phyloP scores from a whole-genome alignment of 2,113 vertebrate species.

The Pagrus major region DNA sequence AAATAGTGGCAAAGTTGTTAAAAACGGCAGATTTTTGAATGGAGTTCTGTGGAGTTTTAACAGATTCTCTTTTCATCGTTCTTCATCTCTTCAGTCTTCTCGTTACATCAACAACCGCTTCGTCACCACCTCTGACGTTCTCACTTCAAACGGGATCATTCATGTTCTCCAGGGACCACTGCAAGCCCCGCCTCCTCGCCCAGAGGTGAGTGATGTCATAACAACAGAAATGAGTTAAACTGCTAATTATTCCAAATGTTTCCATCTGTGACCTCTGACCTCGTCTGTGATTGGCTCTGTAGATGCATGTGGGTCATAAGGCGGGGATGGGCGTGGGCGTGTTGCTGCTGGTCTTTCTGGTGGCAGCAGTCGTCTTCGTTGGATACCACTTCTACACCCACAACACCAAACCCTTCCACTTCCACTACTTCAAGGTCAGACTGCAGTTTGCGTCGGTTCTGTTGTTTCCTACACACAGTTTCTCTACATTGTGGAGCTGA shows the following conservation, averaged over 20 bases:
- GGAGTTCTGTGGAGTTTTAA: not conserved
- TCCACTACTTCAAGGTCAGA: constrained; percentile 91
- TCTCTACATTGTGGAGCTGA: not conserved
- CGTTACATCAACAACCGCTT: constrained; percentile 89
- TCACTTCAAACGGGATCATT: constrained; percentile 93
- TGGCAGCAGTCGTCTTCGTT: constrained; percentile 74
- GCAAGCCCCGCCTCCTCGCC: constrained; percentile 85
- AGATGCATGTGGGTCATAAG: constrained; percentile 77
- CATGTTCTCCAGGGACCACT: constrained; percentile 91
- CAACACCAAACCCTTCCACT: constrained; percentile 83
- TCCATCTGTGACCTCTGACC: not conserved
- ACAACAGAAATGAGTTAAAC: not conserved
- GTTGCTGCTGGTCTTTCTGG: constrained; percentile 84
- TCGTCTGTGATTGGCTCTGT: constrained; percentile 27
- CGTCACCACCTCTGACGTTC: constrained; percentile 87
- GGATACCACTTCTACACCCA: constrained; percentile 89
- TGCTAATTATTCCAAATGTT: not conserved
- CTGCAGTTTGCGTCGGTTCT: no score
- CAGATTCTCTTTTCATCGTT: no score
- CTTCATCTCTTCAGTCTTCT: constrained; percentile 74
- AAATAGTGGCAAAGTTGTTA: no score
- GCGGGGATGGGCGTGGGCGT: constrained; percentile 85
- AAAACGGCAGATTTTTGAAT: not conserved
- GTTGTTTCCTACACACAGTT: no score
- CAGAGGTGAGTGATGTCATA: constrained; percentile 76